Base-by-base conservation (phyloP, 2,888 invertebrate species). In the Abrostola triplasia region DNA sequence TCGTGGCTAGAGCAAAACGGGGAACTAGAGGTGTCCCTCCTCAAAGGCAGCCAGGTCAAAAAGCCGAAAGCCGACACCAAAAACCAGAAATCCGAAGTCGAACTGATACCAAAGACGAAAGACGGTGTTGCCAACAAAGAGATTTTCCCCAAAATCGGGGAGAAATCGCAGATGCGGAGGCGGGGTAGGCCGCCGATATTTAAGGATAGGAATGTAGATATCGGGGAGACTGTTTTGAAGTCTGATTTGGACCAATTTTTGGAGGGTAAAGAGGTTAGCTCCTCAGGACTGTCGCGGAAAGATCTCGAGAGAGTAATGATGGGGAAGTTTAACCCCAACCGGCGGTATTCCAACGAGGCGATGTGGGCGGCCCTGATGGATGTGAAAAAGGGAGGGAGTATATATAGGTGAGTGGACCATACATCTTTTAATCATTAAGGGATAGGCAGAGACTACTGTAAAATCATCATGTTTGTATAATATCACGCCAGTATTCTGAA, bases 301-400 rank as follows among this genome's bases (percentile, higher is more conserved):
- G 95, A 95, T 51, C 73, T 95, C 64, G 95, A 95, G 64, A 85
- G 94, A 48, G 94, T 94, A 0, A 95, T 95, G 95, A 94, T 95
- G 95, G 95, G 95, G 0, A 95, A 95, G 65, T 95, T 94, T 41
- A 95, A 95, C 66, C 95, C 95, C 13, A 95, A 95, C 50, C 81
- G 95, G 47, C 82, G 95, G 60, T 95, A 95, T 66, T 95, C 95
- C 0, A 95, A 95, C 61, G 94, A 95, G 63, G 95, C 95, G 0
- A 93, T 95, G 90, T 95, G 95, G 93, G 94, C 95, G 0, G 95
- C 95, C 0, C 84, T 95, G 0, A 95, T 95, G 95, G 95, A 95
- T 65, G 95, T 95, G 0, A 95, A 95, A 74, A 92, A 94, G 64
- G 96, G 96, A 0, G 95, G 95, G 1, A 96, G 95, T 81, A 96